Conservation (phyloP, 37 sponge, comb jelly and placozoan genomes). For the Agelas oroides region DNA sequence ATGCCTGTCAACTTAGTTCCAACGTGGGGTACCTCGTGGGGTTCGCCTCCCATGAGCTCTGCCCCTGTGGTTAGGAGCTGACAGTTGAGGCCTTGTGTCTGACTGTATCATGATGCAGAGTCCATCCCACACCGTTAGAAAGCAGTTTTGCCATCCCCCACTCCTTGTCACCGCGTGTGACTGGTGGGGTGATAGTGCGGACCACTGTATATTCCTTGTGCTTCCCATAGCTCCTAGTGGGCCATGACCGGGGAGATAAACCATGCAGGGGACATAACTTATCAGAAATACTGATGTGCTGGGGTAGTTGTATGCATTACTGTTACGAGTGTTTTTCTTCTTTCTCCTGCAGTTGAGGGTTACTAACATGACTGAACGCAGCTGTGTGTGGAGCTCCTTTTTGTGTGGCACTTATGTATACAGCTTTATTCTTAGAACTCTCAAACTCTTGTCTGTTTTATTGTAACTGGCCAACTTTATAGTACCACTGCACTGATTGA, state of each 20-base stretch:
- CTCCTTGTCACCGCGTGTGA: background rate
- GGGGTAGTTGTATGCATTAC: no score
- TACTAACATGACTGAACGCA: no score
- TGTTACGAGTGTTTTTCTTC: no score
- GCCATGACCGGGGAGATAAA: slow-evolving; percentile 84
- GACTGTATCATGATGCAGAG: slow-evolving; percentile 3
- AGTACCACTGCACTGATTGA: no score
- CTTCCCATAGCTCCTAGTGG: slow-evolving; percentile 82
- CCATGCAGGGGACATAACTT: slow-evolving; percentile 74
- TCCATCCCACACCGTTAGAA: slow-evolving; percentile 31
- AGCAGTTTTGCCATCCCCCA: slow-evolving; percentile 6
- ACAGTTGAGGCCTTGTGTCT: background rate
- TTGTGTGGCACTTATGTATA: no score
- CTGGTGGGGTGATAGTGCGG: slow-evolving; percentile 20
- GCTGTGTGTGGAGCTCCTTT: no score
- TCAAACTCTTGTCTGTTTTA: no score
- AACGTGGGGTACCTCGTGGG: background rate
- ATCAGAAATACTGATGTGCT: background rate
- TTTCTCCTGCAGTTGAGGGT: no score
- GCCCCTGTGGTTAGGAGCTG: slow-evolving; percentile 29
- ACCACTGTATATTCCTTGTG: slow-evolving; percentile 87
- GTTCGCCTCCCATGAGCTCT: slow-evolving; percentile 64
- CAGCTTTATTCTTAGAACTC: no score
- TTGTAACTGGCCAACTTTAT: no score
- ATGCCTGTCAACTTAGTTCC: no score